Percentiles rank a stretch among this genome's conserved stretches.
Evolutionary conservation across 2,113 vertebrate species (phyloP).

Genomic region (Colinus virginianus): DNA sequence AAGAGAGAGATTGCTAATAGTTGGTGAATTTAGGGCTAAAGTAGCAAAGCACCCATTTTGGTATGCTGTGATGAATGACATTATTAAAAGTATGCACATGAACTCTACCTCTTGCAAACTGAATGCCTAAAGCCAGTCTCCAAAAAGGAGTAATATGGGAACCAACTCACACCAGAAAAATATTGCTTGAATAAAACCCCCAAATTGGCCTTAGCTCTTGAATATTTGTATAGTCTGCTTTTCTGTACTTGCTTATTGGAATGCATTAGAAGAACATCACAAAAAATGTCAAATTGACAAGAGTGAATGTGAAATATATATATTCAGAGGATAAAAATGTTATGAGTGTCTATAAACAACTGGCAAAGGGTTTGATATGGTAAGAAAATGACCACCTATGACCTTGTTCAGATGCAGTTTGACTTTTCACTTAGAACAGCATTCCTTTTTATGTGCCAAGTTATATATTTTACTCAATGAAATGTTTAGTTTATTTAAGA

Average conservation of each 20-base stretch:
- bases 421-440: conserved; percentile 51
- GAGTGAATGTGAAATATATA: not conserved
- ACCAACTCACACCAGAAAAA: not conserved
- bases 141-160: not conserved
- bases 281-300: not conserved
- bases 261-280: not conserved
- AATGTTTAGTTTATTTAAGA: conserved; percentile 41
- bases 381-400: not conserved
- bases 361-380: not conserved
- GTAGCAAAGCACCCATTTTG: not conserved
- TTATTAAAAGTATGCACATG: not conserved
- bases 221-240: not conserved
- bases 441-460: conserved; percentile 17
- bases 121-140: not conserved
- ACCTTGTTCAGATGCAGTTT: not conserved
- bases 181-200: not conserved
- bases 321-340: conserved; percentile 10
- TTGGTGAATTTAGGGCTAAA: not conserved
- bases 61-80: not conserved
- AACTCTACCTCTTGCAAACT: not conserved
- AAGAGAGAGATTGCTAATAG: not conserved
- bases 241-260: not conserved
- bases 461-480: conserved; percentile 14
- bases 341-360: not conserved
- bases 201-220: not conserved